Percentiles rank a stretch among this genome's conserved stretches.
Conservation (phyloP, 2,888 invertebrate genomes). For the Uloborus plumipes region DNA sequence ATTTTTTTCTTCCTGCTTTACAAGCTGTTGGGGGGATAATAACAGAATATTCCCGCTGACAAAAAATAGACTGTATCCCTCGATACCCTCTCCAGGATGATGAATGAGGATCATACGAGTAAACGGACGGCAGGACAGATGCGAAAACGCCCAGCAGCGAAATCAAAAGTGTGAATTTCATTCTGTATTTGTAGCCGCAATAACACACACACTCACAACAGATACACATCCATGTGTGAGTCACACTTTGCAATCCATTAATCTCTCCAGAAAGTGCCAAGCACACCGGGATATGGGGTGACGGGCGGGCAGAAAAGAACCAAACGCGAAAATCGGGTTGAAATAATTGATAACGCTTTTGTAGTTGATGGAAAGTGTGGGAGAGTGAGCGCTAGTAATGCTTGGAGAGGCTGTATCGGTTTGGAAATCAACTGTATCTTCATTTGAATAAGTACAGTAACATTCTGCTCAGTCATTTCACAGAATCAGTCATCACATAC, state of each 20-base stretch:
- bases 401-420: no score
- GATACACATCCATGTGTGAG: constrained; percentile 30
- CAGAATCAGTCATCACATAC: no score
- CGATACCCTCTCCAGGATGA: not conserved
- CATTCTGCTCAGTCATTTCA: no score
- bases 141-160: not conserved
- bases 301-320: constrained; percentile 22
- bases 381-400: no score
- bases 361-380: no score
- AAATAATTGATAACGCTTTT: not conserved
- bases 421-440: no score
- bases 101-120: not conserved
- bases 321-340: not conserved
- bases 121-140: not conserved
- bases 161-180: constrained; percentile 5
- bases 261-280: constrained; percentile 21
- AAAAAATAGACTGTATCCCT: no score
- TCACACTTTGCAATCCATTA: constrained; percentile 29
- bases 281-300: constrained; percentile 12
- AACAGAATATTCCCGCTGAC: no score
- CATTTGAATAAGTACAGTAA: no score
- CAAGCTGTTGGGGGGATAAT: no score
- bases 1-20: no score
- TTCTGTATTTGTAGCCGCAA: constrained; percentile 30
- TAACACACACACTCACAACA: constrained; percentile 28